These are phyloP conservation scores for Pygoscelis antarcticus DNA, from an alignment of 2,113 vertebrate genomes.

Conservation along the genomic window DNA sequence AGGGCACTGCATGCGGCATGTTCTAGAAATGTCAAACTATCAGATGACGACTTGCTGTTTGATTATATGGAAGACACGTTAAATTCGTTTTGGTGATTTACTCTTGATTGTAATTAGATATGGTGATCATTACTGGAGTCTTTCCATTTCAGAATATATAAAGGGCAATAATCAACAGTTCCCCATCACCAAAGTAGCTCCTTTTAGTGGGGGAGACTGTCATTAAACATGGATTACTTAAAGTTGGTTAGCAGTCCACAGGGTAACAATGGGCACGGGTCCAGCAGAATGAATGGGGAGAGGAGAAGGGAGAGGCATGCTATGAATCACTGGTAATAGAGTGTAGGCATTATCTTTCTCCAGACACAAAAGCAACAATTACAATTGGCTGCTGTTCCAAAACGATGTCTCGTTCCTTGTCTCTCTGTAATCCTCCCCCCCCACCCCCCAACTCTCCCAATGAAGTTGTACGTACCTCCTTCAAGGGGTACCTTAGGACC, in stretches of 20 bases:
- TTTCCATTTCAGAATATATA: background rate
- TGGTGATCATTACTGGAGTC: background rate
- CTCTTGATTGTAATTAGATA: background rate
- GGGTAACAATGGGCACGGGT: background rate
- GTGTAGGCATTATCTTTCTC: slow-evolving; percentile 26
- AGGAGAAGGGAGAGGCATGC: slow-evolving; percentile 17
- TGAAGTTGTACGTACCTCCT: background rate
- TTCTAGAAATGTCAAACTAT: background rate
- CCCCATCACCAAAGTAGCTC: background rate
- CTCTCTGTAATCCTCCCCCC: background rate
- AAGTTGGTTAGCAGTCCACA: background rate
- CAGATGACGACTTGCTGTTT: background rate
- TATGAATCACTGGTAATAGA: slow-evolving; percentile 23
- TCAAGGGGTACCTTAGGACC: background rate
- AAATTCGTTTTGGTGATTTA: background rate
- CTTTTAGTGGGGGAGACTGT: background rate
- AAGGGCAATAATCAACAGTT: background rate
- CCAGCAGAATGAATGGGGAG: background rate
- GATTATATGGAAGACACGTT: background rate
- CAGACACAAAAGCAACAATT: slow-evolving; percentile 47
- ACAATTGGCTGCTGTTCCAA: slow-evolving; percentile 18
- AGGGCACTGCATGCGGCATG: background rate
- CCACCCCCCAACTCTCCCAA: background rate
- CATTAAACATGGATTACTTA: background rate
- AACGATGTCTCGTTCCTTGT: background rate